Percentiles rank a stretch among this genome's conserved stretches.
These are phyloP conservation scores for Dryomyza anilis DNA, from an alignment of 2,888 invertebrate genomes.

Conservation along the genomic window DNA sequence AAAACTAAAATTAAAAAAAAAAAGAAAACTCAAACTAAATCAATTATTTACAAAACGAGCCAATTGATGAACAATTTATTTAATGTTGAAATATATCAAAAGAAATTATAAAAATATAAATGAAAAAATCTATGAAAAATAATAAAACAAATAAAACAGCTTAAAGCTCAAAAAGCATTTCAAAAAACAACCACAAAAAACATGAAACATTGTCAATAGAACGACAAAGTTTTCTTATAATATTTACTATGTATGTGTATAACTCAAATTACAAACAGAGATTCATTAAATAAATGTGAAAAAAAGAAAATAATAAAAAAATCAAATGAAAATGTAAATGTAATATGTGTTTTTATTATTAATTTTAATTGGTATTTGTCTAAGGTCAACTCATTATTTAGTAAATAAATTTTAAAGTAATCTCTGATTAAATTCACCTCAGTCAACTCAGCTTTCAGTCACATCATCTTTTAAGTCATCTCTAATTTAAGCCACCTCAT, in stretches of 20 bases:
- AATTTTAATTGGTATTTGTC: no score
- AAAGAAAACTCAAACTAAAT: slow-evolving; percentile 11
- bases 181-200: slow-evolving; percentile 7
- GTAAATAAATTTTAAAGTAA: no score
- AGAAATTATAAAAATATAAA: no score
- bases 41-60: slow-evolving; percentile 24
- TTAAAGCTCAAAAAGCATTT: not conserved
- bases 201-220: not conserved
- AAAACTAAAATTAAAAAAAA: not conserved
- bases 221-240: not conserved
- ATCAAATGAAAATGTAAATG: no score
- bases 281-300: slow-evolving; percentile 25
- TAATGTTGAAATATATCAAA: slow-evolving; percentile 1
- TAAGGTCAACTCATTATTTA: no score
- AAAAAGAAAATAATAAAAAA: no score
- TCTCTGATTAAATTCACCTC: no score
- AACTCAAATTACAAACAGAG: slow-evolving; percentile 16
- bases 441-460: no score
- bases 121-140: not conserved
- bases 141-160: not conserved
- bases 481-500: no score
- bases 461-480: no score
- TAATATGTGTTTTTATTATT: no score
- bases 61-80: not conserved
- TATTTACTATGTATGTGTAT: slow-evolving; percentile 7